phyloP scores from a whole-genome alignment of 1,140 invertebrate species.

The Penaeus indicus region DNA sequence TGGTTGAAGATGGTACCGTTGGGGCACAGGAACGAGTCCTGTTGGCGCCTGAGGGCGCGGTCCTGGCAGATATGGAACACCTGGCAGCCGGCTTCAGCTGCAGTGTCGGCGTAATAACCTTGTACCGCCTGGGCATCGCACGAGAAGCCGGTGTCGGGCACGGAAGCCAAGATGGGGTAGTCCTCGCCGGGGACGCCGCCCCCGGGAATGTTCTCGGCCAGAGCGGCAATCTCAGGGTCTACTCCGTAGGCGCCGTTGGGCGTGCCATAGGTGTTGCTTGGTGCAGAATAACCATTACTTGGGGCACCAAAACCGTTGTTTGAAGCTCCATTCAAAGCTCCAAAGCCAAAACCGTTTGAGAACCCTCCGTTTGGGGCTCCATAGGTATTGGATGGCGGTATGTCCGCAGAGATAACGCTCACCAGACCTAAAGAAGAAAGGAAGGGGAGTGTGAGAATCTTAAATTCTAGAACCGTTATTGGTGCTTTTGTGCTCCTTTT shows the following conservation, averaged over 20 bases:
- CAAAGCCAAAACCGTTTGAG: constrained; percentile 8
- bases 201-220: constrained; percentile 3
- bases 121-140: constrained; percentile 8
- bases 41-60: neutral
- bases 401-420: too few species aligned
- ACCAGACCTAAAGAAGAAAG: too few species aligned
- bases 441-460: too few species aligned
- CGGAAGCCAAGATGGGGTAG: neutral
- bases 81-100: constrained; percentile 4
- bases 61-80: constrained; percentile 18
- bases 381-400: neutral
- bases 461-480: too few species aligned
- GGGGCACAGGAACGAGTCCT: constrained; percentile 5
- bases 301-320: neutral
- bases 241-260: neutral
- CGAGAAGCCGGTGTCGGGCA: constrained; percentile 1
- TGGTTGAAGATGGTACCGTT: constrained; percentile 25
- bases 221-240: neutral
- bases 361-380: constrained; percentile 11
- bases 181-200: constrained; percentile 13
- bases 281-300: neutral
- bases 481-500: too few species aligned
- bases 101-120: constrained; percentile 22
- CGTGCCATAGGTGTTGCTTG: neutral
- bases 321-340: too few species aligned